A percentile compares a stretch with the other conserved stretches of the same genome.
phyloP scores from a whole-genome alignment of 1,140 invertebrate species.

The Bombyx mandarina region DNA sequence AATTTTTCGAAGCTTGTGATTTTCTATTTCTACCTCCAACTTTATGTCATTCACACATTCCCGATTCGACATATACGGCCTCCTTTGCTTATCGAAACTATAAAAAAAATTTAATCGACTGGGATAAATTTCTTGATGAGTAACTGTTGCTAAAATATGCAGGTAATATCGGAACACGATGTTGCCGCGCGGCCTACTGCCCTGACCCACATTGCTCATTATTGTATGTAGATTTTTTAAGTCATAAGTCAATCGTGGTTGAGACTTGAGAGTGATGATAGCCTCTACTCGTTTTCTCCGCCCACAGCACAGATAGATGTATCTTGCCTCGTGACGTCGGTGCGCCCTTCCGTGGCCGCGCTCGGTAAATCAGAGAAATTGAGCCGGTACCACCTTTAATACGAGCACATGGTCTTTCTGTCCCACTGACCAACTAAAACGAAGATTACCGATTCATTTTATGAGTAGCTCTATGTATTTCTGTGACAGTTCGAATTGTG shows the following conservation, averaged over 20 bases:
- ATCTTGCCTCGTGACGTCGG: background rate
- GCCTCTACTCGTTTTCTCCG: constrained; percentile 53
- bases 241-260: constrained; percentile 49
- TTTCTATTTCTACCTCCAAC: no score
- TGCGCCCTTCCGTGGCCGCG: constrained; percentile 16
- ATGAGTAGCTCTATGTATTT: no score
- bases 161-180: constrained; percentile 10
- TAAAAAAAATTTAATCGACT: background rate
- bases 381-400: constrained; percentile 47
- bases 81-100: background rate
- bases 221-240: constrained; percentile 69
- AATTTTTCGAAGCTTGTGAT: no score
- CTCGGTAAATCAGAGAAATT: constrained; percentile 43
- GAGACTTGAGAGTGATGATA: constrained; percentile 43
- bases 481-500: no score
- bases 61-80: no score
- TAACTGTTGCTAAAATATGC: background rate
- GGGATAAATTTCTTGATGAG: background rate
- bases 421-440: constrained; percentile 48
- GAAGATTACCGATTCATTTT: constrained; percentile 3
- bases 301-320: constrained; percentile 23
- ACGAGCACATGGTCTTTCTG: constrained; percentile 39
- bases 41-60: no score
- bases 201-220: constrained; percentile 57
- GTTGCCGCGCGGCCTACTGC: constrained; percentile 52